Base-by-base conservation (phyloP, 2,113 vertebrate genomes). In the Alligator sinensis region DNA sequence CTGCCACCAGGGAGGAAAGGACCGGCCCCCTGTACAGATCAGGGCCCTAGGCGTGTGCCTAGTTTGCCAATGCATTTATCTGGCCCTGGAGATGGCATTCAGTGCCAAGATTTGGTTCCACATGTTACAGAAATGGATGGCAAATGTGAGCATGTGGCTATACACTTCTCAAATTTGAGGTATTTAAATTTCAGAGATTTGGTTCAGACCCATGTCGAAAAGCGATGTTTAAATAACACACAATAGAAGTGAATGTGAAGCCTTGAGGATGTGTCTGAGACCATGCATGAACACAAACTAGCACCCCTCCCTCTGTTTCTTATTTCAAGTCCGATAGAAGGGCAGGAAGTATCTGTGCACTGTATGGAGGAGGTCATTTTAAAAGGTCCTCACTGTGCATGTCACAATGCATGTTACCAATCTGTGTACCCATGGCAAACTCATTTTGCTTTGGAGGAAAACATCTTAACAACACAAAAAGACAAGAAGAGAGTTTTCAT, bases 271-370 rank as follows among this genome's bases (percentile, higher is more conserved):
- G 47, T 28, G 11, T 17, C 3, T 21, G 25, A 9, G 3, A 22
- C n/a, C 0, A 0, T 3, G 61, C 19, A 62, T n/a, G 57, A 68
- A 25, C 18, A 89, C 34, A 64, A 5, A 61, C 30, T 61, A 15
- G 38, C 13, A 9, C 16, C 12, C n/a, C 1, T 18, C 22, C 38
- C 4, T 30, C 59, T 22, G 4, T 77, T 68, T 75, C 3, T 8
- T 0, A 6, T 18, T 2, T 1, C 2, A 74, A 9, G 38, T 19
- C 58, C 74, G 25, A 15, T 70, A 47, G 47, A 47, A 81, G 61
- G 57, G 61, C 77, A 57, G 76, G 81, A 70, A 72, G 24, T 12
- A 15, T 5, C 17, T 59, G 17, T 6, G 3, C 81, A 58, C 22
- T 82, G 61, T 54, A 75, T 61, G 24, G 5, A 17, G 24, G 81